phyloP scores from a whole-genome alignment of 1,140 invertebrate genomes.

The Harpegnathos saltator region DNA sequence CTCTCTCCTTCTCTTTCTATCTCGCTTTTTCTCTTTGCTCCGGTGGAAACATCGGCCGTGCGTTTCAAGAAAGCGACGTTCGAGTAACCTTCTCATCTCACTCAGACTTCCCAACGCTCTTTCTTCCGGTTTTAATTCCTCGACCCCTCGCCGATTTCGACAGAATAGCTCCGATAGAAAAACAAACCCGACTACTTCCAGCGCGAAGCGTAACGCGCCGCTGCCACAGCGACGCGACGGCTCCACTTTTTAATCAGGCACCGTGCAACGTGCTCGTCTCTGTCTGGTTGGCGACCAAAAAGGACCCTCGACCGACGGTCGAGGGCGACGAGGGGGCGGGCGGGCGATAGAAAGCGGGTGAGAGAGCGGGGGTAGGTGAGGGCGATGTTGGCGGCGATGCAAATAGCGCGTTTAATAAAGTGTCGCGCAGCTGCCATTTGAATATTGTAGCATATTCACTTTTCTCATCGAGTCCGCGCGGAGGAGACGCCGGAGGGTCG shows the following conservation, averaged over 20 bases:
- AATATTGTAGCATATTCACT: slow-evolving; percentile 85
- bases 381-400: slow-evolving; percentile 70
- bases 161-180: slow-evolving; percentile 17
- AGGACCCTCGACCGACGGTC: slow-evolving; percentile 58
- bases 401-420: slow-evolving; percentile 84
- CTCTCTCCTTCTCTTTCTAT: neutral
- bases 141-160: slow-evolving; percentile 29
- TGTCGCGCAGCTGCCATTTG: slow-evolving; percentile 81
- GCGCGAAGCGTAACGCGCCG: slow-evolving; percentile 36
- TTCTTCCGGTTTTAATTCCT: neutral
- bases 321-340: slow-evolving; percentile 51
- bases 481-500: slow-evolving; percentile 26
- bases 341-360: slow-evolving; percentile 64
- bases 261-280: slow-evolving; percentile 54
- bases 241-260: slow-evolving; percentile 68
- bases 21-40: neutral
- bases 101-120: neutral
- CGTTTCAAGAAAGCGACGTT: no score
- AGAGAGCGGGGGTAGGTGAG: slow-evolving; percentile 25
- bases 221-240: slow-evolving; percentile 42
- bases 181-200: slow-evolving; percentile 34
- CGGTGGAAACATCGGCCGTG: neutral
- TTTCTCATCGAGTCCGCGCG: slow-evolving; percentile 77
- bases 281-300: slow-evolving; percentile 55
- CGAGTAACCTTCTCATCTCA: neutral